phyloP scores from a whole-genome alignment of 1,140 invertebrate species.

The Druon quercuslanigerum region DNA sequence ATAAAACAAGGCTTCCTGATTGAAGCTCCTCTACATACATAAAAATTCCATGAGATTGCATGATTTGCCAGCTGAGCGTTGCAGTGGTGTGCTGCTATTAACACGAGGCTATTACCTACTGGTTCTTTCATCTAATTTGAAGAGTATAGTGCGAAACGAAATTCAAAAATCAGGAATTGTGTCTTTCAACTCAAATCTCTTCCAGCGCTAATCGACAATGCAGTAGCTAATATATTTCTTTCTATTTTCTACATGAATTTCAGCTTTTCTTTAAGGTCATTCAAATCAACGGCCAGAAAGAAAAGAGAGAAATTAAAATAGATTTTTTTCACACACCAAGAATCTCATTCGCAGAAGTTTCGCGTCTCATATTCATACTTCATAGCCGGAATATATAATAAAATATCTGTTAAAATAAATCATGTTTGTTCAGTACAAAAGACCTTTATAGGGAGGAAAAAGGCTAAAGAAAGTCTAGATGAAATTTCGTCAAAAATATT shows the following conservation, averaged over 20 bases:
- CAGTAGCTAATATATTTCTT: not conserved
- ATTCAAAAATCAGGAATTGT: constrained; percentile 47
- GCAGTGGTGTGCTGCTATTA: constrained; percentile 73
- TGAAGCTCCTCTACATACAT: constrained; percentile 44
- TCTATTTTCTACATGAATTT: not conserved
- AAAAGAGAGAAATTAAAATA: not conserved
- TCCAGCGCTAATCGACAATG: not conserved
- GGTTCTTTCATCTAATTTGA: constrained; percentile 18
- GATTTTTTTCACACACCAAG: not conserved
- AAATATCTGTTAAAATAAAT: not conserved
- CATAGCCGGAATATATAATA: not conserved
- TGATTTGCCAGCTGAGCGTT: constrained; percentile 68
- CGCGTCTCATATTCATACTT: too few relatives aligned
- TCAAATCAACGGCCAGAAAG: not conserved
- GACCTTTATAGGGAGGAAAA: not conserved
- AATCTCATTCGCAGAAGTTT: constrained; percentile 9
- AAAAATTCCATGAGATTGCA: constrained; percentile 59
- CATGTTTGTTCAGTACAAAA: constrained; percentile 17
- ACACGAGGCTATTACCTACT: constrained; percentile 51
- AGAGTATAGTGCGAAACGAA: constrained; percentile 53
- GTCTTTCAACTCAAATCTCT: not conserved
- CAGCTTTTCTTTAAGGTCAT: not conserved
- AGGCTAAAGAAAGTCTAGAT: not conserved
- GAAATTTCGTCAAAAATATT: too few relatives aligned
- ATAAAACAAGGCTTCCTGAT: constrained; percentile 49